Base-by-base conservation (phyloP, 92 coral and sea anemone genomes). In the Galaxea fascicularis region DNA sequence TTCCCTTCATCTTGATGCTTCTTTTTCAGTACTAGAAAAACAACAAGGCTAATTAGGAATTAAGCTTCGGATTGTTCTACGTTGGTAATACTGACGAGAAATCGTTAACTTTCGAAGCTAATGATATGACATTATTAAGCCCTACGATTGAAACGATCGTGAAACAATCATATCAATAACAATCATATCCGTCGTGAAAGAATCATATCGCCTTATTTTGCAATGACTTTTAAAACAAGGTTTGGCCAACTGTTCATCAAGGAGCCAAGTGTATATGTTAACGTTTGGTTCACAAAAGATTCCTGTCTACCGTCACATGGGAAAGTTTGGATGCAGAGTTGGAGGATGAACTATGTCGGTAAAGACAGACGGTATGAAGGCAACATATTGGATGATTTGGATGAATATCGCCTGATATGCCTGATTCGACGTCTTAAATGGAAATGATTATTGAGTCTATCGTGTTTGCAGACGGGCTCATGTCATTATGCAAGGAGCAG, bases 291-390 rank as follows among this genome's bases (percentile, higher is more conserved):
- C 57, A 44, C 76, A 71, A 46, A 45, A 10, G 27, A 4, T 71
- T 21, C 76, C 76, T 44, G 76, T 71, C 11, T 71, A 12, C 76
- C 45, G 76, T 22, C 76, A 71, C 21, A 71, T 71, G 76, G 76
- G 58, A n/a, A 21, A 71, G 31, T 71, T 71, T 45, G 76, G 57
- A 71, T 71, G 76, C 57, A 57, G 76, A 21, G 35, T 21, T 44
- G 76, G 76, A n/a, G 76, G 76, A 7, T 71, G 76, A 57, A 71
- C 76, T 29, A 18, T 71, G 57, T 57, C 76, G 18, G 24, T 71
- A 28, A 71, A 71, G 30, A 71, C 49, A 1, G 52, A 71, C 30
- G 76, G 76, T 13, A 21, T 35, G 26, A 65, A 65, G 70, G 70
- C 28, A 49, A 10, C n/a, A n/a, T 56, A 15, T 9, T 56, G 6